Evolutionary conservation across 2,797 vertebrate genomes (phyloP).

Genomic region (Huso huso): DNA sequence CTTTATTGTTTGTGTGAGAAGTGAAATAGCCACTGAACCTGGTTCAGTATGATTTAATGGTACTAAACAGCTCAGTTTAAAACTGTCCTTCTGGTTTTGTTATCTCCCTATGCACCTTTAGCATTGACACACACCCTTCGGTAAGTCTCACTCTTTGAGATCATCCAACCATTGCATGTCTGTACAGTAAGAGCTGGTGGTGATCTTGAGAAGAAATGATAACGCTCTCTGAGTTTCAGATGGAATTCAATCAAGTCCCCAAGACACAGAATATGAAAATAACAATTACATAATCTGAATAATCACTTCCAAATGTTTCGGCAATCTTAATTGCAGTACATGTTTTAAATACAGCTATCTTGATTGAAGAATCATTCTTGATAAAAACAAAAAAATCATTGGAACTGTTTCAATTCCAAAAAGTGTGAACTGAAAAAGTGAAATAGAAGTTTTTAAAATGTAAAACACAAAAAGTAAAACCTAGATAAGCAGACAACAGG

Average conservation of each 20-base stretch:
- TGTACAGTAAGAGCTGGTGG: neutral
- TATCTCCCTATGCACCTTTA: too few species aligned
- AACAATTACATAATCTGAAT: constrained; percentile 18
- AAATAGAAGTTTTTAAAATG: neutral
- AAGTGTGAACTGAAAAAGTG: neutral
- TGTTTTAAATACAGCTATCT: constrained; percentile 23
- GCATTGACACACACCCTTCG: too few species aligned
- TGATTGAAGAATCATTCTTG: constrained; percentile 23
- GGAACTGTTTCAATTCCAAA: neutral
- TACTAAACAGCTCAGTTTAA: too few species aligned
- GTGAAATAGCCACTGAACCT: too few species aligned
- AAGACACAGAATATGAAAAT: constrained; percentile 5
- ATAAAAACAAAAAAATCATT: constrained; percentile 11
- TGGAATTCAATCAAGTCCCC: constrained; percentile 10
- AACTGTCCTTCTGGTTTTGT: too few species aligned
- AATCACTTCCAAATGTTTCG: constrained; percentile 17
- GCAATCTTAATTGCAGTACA: constrained; percentile 20
- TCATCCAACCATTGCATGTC: too few species aligned
- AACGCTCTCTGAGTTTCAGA: constrained; percentile 7
- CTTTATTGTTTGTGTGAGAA: too few species aligned
- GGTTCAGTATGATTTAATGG: too few species aligned
- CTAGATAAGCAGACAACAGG: too few species aligned
- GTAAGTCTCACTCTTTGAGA: too few species aligned
- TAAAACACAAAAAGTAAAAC: too few species aligned
- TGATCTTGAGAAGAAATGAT: constrained; percentile 18